phyloP scores from a whole-genome alignment of 2,888 invertebrate species.

The Acleris laterana region DNA sequence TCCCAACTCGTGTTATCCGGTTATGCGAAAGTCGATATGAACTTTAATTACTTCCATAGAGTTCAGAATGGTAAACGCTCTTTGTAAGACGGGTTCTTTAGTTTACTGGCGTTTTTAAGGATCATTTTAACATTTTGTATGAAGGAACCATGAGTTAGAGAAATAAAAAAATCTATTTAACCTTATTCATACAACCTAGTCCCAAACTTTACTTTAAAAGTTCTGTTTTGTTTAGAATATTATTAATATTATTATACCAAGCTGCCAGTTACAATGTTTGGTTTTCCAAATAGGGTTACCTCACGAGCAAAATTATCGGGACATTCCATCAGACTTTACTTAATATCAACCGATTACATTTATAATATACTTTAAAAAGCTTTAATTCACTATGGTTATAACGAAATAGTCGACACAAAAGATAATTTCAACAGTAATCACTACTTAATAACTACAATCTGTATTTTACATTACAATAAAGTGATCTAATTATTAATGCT shows the following conservation, averaged over 20 bases:
- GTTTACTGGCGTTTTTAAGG: no score
- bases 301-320: not conserved
- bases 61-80: no score
- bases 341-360: conserved; percentile 32
- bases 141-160: no score
- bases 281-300: not conserved
- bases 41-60: no score
- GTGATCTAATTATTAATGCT: conserved; percentile 27
- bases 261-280: not conserved
- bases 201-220: no score
- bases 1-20: no score
- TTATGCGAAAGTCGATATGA: no score
- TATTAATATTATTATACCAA: not conserved
- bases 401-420: conserved; percentile 23
- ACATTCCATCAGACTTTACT: conserved; percentile 22
- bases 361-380: conserved; percentile 29
- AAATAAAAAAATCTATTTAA: no score
- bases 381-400: conserved; percentile 19
- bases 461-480: conserved; percentile 30
- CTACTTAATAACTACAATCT: conserved; percentile 27
- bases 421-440: conserved; percentile 31
- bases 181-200: no score
- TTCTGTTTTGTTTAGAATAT: not conserved
- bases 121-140: no score
- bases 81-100: no score